Base-by-base conservation (phyloP, 1,140 invertebrate genomes). In the Capitella teleta region DNA sequence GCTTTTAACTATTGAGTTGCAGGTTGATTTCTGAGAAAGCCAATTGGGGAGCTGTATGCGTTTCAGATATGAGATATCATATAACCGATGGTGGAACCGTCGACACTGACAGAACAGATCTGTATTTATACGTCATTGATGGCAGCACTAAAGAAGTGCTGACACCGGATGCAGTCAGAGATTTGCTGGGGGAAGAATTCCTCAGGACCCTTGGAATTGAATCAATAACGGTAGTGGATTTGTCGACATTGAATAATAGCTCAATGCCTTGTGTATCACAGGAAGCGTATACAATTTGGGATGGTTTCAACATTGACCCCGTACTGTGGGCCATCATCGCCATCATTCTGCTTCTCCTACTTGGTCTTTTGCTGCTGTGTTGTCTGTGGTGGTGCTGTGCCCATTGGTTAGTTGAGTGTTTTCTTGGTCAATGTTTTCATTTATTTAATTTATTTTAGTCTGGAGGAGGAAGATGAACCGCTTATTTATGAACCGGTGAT, bases 301-400 rank as follows among this genome's bases (percentile, higher is more conserved):
- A 8, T 19, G 45, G 45, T n/a, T 47, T 47, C 28, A 21, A 16
- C 28, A 28, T 19, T n/a, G 19, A 25, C 8, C 45, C 45, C 5
- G 5, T 47, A 3, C 26, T 47, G 28, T 18, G 19, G 5, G 45
- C 45, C 16, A 18, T 47, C 28, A 32, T 47, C 6, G n/a, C 16
- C n/a, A 18, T 47, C 12, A n/a, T 19, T 32, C 3, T 30, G 18
- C 28, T 47, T 18, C 6, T 47, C 2, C 28, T 47, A 18, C 5
- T 47, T 0, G 8, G 10, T 19, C 45, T 47, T 5, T 24, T 47
- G 25, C 28, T 47, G 8, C 26, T 47, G 2, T 36, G 28, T 8
- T 36, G 28, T 24, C 19, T 28, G 18, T 47, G 45, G 18, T 36
- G 26, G 16, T 47, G 45, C 49, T 51, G 38, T 8, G 25, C 42